phyloP scores from a whole-genome alignment of 2,888 invertebrate species.

The Dicycla oo region DNA sequence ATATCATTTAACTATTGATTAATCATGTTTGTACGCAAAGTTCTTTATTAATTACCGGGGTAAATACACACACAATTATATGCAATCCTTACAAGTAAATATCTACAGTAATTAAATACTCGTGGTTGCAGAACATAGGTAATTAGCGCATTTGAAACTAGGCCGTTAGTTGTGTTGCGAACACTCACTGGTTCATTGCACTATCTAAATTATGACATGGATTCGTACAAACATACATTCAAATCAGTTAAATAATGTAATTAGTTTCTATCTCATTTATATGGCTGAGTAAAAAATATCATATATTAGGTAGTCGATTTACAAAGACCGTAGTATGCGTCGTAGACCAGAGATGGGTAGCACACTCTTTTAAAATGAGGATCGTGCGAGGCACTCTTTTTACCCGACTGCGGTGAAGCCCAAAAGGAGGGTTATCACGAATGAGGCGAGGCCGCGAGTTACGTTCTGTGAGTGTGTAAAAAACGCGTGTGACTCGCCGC shows the following conservation, averaged over 20 bases:
- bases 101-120: constrained; percentile 38
- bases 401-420: too few relatives aligned
- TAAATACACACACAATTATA: background rate
- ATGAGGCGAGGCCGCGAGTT: too few relatives aligned
- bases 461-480: too few relatives aligned
- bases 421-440: too few relatives aligned
- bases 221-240: constrained; percentile 57
- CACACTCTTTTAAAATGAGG: too few relatives aligned
- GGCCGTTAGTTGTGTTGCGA: constrained; percentile 64
- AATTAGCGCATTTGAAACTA: constrained; percentile 75
- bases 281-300: background rate
- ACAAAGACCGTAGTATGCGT: background rate
- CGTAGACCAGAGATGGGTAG: too few relatives aligned
- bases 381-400: too few relatives aligned
- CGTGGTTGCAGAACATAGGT: constrained; percentile 62
- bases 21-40: background rate
- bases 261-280: constrained; percentile 28
- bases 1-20: background rate
- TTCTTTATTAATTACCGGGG: background rate
- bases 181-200: constrained; percentile 68
- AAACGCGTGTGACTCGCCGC: too few relatives aligned
- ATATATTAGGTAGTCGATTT: background rate
- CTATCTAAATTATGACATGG: constrained; percentile 70
- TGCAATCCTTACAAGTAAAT: constrained; percentile 23
- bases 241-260: constrained; percentile 61